Conservation (phyloP, 2,888 invertebrate species). For the Agrochola litura region DNA sequence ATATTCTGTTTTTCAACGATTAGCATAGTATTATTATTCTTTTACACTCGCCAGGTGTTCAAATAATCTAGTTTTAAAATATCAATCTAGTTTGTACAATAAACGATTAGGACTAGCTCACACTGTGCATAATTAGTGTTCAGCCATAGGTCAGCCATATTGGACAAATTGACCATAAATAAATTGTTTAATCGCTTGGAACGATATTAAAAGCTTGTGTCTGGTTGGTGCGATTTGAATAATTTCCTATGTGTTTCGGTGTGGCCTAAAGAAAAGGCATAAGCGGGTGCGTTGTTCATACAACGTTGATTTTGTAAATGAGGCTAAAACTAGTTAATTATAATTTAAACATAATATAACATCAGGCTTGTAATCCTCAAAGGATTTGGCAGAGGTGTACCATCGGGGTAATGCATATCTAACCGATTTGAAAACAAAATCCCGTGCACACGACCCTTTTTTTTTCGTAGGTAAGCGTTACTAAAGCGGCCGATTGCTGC, state of each 20-base stretch:
- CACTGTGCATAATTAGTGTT: conserved; percentile 35
- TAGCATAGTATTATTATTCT: conserved; percentile 10
- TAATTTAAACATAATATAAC: background rate
- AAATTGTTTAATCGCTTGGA: conserved; percentile 55
- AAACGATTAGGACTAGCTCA: conserved; percentile 16
- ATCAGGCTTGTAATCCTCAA: background rate
- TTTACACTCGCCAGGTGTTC: conserved; percentile 29
- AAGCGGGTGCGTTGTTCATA: conserved; percentile 18
- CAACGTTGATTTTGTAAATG: background rate
- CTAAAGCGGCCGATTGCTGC: too few species aligned
- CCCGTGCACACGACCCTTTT: too few species aligned
- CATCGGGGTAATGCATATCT: too few species aligned
- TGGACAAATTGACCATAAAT: conserved; percentile 61
- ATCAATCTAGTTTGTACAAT: conserved; percentile 16
- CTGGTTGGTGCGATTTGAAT: conserved; percentile 63
- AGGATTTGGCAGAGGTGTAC: background rate
- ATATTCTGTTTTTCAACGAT: background rate
- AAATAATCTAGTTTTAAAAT: conserved; percentile 18
- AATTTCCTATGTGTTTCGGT: conserved; percentile 66
- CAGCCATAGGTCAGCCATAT: conserved; percentile 51
- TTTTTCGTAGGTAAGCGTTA: too few species aligned
- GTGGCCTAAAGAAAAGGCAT: conserved; percentile 54
- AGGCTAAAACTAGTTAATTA: background rate
- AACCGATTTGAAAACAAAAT: too few species aligned
- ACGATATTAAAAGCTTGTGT: conserved; percentile 55